Evolutionary conservation across 2,888 invertebrate species (phyloP), one percentile per base, ranked within the genome.

Genomic region (Drosophila mimetica): DNA sequence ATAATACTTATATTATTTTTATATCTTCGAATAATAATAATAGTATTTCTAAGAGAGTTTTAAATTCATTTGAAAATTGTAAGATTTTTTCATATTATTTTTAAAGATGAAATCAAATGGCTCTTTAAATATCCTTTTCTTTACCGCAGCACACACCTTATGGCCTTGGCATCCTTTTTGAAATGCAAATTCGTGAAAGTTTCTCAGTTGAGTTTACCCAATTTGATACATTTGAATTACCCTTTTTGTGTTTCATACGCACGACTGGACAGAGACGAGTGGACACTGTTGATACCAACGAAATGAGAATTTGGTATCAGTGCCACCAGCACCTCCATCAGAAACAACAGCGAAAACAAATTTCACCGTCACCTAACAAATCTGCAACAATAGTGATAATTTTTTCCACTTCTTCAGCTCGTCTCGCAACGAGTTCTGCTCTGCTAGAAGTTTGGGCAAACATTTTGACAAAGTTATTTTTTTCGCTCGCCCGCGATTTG

Each of bases 321-420:
- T 46, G 32, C 30, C 60, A 14, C 51, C 41, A 28, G 18, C 60
- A 59, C 28, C 44, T 44, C 60, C 60, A 57, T 58, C 59, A 58
- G 30, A 60, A 18, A 22, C 37, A 37, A 25, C 22, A 46, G 52
- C 11, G 47, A 52, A 55, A 63, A 50, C 60, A 71, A 66, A 70
- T 61, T 74, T 71, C 57, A 70, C 55, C 54, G 77, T 74, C 79
- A 67, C 59, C 82, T 72, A 74, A 53, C 70, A 78, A 82, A 82
- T 76, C 76, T 75, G 73, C 76, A 72, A 78, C 71, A 84, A 85
- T 87, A 70, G 87, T 87, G 85, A 85, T 74, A 82, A 84, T 87
- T 80, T 81, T 80, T 76, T 75, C 69, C 73, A 71, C 67, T 76
- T 74, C 64, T 72, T 63, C 70, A 22, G 34, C 46, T 53, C 32